Conservation (phyloP, 2,797 vertebrate species). For the Balearica regulorum region DNA sequence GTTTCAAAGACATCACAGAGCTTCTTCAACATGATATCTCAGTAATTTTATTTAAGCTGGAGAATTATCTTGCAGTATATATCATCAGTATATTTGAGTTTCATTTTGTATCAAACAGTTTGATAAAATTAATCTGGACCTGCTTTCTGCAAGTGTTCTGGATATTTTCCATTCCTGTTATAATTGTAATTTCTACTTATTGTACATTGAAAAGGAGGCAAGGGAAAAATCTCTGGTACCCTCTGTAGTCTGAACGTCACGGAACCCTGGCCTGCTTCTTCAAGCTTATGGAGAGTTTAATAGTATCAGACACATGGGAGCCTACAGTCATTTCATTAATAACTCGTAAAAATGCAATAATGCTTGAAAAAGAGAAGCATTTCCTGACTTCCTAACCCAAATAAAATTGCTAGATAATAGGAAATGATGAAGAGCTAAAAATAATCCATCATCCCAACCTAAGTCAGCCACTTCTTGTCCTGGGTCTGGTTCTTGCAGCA, state of each 20-base stretch:
- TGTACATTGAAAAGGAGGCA: neutral
- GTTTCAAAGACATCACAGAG: neutral
- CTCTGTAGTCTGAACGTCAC: neutral
- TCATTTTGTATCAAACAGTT: neutral
- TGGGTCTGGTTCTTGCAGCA: neutral
- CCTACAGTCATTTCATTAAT: neutral
- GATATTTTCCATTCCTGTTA: neutral
- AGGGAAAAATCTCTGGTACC: neutral
- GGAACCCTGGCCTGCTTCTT: neutral
- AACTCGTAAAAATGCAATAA: neutral
- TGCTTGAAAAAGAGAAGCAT: neutral
- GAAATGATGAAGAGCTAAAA: neutral
- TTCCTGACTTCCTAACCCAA: neutral
- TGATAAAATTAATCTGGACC: slow-evolving; percentile 7
- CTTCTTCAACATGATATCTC: neutral
- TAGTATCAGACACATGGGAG: neutral
- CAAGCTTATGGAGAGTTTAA: neutral
- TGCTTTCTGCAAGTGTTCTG: neutral
- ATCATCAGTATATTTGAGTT: neutral
- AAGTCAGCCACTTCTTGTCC: neutral
- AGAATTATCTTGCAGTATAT: neutral
- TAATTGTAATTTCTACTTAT: neutral
- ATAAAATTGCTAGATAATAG: neutral
- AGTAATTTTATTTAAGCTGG: neutral
- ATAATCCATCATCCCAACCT: neutral